Evolutionary conservation across 2,797 vertebrate genomes (phyloP).

Genomic region (Meda fulgida): DNA sequence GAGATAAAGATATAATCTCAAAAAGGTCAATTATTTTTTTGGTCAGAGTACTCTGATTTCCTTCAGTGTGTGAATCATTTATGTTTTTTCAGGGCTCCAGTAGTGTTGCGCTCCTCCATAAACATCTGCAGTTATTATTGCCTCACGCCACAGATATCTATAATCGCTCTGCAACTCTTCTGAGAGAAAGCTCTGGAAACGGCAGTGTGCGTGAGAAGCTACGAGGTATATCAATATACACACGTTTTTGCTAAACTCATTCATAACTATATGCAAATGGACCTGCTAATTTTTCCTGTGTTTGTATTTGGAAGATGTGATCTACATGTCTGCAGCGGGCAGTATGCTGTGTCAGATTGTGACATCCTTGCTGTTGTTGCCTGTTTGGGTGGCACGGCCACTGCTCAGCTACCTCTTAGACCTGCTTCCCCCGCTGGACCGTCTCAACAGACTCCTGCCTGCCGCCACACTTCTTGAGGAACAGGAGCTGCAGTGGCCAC

Average conservation of each 20-base stretch:
- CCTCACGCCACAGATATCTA: slow-evolving; percentile 96
- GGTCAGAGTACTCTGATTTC: neutral
- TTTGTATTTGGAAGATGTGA: slow-evolving; percentile 80
- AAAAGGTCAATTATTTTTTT: neutral
- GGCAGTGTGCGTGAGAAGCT: slow-evolving; percentile 92
- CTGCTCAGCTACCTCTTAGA: slow-evolving; percentile 91
- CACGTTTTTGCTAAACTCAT: neutral
- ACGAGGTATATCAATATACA: slow-evolving; percentile 78
- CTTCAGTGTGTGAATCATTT: neutral
- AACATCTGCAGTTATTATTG: slow-evolving; percentile 94
- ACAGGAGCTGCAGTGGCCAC: slow-evolving; percentile 97
- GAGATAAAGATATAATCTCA: neutral
- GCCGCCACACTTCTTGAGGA: slow-evolving; percentile 92
- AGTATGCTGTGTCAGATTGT: slow-evolving; percentile 97
- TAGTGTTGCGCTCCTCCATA: slow-evolving; percentile 95
- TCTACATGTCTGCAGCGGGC: slow-evolving; percentile 95
- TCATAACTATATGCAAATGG: neutral
- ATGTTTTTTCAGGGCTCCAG: slow-evolving; percentile 85
- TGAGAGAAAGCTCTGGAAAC: slow-evolving; percentile 95
- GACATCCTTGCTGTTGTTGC: slow-evolving; percentile 90
- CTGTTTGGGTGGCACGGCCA: slow-evolving; percentile 92
- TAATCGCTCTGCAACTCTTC: slow-evolving; percentile 88
- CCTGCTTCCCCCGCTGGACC: slow-evolving; percentile 91
- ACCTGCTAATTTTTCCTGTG: neutral
- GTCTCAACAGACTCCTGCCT: slow-evolving; percentile 90